Base-by-base conservation (phyloP, 30 jellyfish, hydroid and myxozoan genomes). In the Pelagia noctiluca region DNA sequence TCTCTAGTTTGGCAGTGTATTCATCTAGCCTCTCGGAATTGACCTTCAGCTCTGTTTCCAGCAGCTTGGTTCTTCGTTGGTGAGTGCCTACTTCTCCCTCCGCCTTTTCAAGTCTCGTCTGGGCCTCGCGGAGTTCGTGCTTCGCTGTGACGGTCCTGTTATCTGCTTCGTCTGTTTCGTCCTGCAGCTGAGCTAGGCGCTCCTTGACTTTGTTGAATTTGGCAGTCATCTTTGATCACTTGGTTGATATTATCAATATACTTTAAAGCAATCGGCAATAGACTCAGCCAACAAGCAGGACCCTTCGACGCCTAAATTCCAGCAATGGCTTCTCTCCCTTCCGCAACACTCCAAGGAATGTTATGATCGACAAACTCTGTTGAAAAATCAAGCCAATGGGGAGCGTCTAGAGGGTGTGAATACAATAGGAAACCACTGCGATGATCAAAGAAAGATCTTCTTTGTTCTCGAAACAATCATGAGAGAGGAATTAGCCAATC, bases 111-210 rank as follows among this genome's bases (percentile, higher is more conserved):
- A 91, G 71, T 76, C 96, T 85, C 2, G 95, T 52, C 23, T 72
- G 89, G 78, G 98, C 98, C 87, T 93, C 98, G 8, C 90, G 81
- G 48, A 75, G 34, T 29, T 71, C 80, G 28, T 87, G 92, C 49
- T 93, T 93, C 64, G 97, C 97, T 19, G 80, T 79, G 42, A 67
- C 93, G 47, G 88, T 69, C 36, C 98, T 65, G 69, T 35, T 87
- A 60, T 86, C 97, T 63, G 98, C 98, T 68, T 87, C 96, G 69
- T 93, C 98, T 50, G 89, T 87, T 60, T 81, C 85, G 62, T 78
- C 89, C 33, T 81, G 91, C 68, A 93, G 61, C 81, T 80, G 82
- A 29, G 88, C 95, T 32, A 93, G 66, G 63, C 94, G 90, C 13
- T 88, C 96, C 85, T 86, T 83, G 50, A 93, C 93, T 46, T 84